Evolutionary conservation across 2,797 vertebrate species (phyloP).

Genomic region (Gila robusta): DNA sequence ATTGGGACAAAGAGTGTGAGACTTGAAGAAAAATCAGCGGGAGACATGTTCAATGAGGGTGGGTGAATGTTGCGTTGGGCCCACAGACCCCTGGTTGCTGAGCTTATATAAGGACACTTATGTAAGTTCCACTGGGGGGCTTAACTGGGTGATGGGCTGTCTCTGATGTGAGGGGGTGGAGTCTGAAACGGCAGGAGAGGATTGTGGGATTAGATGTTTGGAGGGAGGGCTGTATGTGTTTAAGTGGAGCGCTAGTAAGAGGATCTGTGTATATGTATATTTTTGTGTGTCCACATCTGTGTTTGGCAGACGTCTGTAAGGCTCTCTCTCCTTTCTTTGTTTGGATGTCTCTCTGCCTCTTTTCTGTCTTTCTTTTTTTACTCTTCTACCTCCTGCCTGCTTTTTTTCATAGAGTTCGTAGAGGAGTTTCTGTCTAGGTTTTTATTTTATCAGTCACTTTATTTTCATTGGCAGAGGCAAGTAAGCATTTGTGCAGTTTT

Average conservation of each 20-base stretch:
- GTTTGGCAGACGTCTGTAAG: constrained; percentile 40
- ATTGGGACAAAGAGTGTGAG: neutral
- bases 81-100: constrained; percentile 62
- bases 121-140: constrained; percentile 69
- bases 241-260: constrained; percentile 70
- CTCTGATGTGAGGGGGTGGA: constrained; percentile 27
- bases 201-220: constrained; percentile 74
- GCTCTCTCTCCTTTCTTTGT: constrained; percentile 7
- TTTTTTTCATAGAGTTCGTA: constrained; percentile 7
- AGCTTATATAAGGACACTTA: constrained; percentile 76
- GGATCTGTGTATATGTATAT: constrained; percentile 69
- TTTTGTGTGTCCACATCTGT: constrained; percentile 49
- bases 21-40: neutral
- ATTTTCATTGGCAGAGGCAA: constrained; percentile 3
- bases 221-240: constrained; percentile 61
- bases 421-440: constrained; percentile 36
- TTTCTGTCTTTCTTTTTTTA: neutral
- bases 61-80: constrained; percentile 58
- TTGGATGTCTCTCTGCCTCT: constrained; percentile 25
- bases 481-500: constrained; percentile 43
- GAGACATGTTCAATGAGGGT: constrained; percentile 27
- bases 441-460: constrained; percentile 13
- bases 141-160: constrained; percentile 32
- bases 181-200: constrained; percentile 69
- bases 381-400: neutral